A percentile compares a stretch with the other conserved stretches of the same genome.
phyloP scores from a whole-genome alignment of 2,797 vertebrate species.

The Rhynchonycteris naso region DNA sequence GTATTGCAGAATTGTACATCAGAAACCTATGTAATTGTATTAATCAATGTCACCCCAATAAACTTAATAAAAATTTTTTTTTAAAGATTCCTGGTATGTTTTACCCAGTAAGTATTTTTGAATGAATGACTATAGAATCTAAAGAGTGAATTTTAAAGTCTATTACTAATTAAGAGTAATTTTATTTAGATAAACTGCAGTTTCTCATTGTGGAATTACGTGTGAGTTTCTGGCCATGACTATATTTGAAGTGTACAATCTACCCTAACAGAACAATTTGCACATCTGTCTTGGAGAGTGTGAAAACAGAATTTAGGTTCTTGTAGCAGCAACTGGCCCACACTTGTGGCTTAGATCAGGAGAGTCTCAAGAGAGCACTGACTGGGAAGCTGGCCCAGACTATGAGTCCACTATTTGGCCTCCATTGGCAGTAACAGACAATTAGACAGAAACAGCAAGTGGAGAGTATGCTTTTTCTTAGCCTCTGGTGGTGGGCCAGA shows the following conservation, averaged over 20 bases:
- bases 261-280: background rate
- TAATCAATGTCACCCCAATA: too few species aligned
- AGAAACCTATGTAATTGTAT: too few species aligned
- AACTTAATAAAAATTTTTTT: too few species aligned
- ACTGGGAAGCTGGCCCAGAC: background rate
- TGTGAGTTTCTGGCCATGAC: background rate
- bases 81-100: background rate
- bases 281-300: background rate
- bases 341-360: background rate
- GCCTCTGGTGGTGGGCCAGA: background rate
- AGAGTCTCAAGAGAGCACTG: background rate
- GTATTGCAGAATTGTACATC: too few species aligned
- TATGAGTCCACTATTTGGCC: background rate
- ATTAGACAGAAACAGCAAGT: conserved; percentile 27
- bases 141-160: conserved; percentile 15
- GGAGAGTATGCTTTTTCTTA: background rate
- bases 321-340: background rate
- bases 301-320: background rate
- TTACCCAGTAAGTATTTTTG: conserved; percentile 33
- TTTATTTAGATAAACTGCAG: background rate
- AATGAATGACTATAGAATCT: conserved; percentile 10
- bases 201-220: background rate
- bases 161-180: background rate
- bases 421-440: background rate
- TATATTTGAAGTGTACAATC: background rate